Evolutionary conservation across 2,797 vertebrate species (phyloP), one percentile per base, ranked within the genome.

Genomic region (Luscinia luscinia): DNA sequence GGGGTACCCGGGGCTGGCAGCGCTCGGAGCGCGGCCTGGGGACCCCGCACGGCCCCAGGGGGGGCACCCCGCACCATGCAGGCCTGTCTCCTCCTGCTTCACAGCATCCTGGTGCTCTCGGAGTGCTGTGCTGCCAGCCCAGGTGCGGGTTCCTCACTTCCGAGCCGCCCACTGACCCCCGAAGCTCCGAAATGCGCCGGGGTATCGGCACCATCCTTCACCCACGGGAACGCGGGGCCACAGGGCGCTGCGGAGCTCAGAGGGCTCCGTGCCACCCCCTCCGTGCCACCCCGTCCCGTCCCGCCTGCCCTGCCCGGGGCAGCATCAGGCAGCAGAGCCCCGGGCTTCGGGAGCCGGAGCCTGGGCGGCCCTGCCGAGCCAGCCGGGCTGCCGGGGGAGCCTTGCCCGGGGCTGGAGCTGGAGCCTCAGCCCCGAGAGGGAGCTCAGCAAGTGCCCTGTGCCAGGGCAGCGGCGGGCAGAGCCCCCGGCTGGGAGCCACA

Each of bases 331-430:
- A 51, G 68, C 79, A n/a, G 20, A 81, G 49, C 75, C 76, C 38
- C 3, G 3, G 82, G 85, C 70, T 75, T 22, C 6, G 55, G 61
- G 61, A 90, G 46, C 55, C 13, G 89, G 18, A 78, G 49, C 78
- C 81, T 55, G 81, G 68, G 54, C 6, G 26, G 75, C 87, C 84
- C 78, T 49, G 89, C 83, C 54, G 63, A 91, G 84, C 94, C 80
- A 77, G 77, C 67, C 22, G 1, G 62, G 86, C 73, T 87, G 62
- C 68, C 2, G 6, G 48, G 46, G 77, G 46, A 78, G 24, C 72
- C 15, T 1, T 45, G 26, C 62, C 59, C 49, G 2, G 48, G 77
- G 69, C 66, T 72, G 78, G 9, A 64, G 34, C 68, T 15, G 76
- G 20, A 91, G 63, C 63, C n/a, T 57, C 43, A 32, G 62, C 57